Evolutionary conservation across 1,140 invertebrate genomes (phyloP), one percentile per base, ranked within the genome.

Genomic region (Drosophila nannoptera): DNA sequence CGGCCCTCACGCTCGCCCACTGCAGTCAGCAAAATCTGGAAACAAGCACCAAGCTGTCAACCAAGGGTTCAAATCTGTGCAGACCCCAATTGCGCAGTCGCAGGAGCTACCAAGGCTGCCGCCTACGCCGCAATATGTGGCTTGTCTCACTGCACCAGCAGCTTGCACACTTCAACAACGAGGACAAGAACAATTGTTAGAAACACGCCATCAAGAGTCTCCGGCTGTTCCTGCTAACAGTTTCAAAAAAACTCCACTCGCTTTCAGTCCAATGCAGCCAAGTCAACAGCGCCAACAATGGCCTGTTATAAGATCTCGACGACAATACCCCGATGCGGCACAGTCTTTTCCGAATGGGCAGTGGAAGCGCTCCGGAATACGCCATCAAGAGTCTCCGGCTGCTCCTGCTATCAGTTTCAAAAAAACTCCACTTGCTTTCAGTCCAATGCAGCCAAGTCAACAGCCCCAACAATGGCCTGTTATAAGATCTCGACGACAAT

Each of bases 1-100:
- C 7, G 48, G 31, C 12, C 7, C 6, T 14, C n/a, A 50, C 0
- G 7, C 9, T 7, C 31, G 7, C 5, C 31, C 4, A 8, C 32
- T 46, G 9, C 2, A 31, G 4, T 0, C n/a, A 7, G 5, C 0
- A 2, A 8, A 9, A 0, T 46, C 14, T 4, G 4, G 2, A 11
- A 22, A 35, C 11, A 78, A 71, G 6, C 50, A 58, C 9, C 33
- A 52, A 7, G 29, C 38, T 2, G 45, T 78, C 3, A 38, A 32
- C 7, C 45, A 40, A 22, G 75, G 76, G 71, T 45, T 71, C 14
- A 55, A 35, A 11, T 54, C 52, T 5, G 60, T 73, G 0, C 49
- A 11, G 46, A 42, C 52, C 7, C n/a, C 22, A 4, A 9, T 35
- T 2, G 2, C 11, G 3, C 16, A 40, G 5, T 43, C 14, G 1